Conservation (phyloP, 2,797 vertebrate genomes). For the Sparus aurata region DNA sequence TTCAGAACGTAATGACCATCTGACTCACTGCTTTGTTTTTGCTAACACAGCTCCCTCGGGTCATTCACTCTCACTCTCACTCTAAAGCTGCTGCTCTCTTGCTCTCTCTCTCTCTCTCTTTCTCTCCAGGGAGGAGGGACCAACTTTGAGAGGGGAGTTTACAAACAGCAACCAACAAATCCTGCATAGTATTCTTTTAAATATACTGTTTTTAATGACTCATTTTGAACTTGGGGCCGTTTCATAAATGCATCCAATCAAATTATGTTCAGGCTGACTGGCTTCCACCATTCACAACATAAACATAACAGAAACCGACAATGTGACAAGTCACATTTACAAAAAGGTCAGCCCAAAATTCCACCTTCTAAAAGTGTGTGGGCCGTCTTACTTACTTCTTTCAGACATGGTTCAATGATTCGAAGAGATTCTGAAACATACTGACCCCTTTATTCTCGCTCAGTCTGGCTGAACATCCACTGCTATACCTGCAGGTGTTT, state of each 20-base stretch:
- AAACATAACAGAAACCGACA: neutral
- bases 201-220: neutral
- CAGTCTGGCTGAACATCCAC: neutral
- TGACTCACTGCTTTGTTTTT: too few relatives aligned
- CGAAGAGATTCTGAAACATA: neutral
- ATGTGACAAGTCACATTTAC: neutral
- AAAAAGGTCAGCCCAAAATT: neutral
- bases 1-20: too few relatives aligned
- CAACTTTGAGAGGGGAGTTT: too few relatives aligned
- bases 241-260: neutral
- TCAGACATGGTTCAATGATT: constrained; percentile 1
- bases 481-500: constrained; percentile 7
- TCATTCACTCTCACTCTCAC: too few relatives aligned
- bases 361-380: neutral
- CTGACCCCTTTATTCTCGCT: neutral
- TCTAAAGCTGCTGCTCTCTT: too few relatives aligned
- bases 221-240: neutral
- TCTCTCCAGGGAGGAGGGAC: too few relatives aligned
- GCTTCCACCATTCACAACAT: neutral
- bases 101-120: too few relatives aligned
- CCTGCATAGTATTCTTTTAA: too few relatives aligned
- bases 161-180: too few relatives aligned
- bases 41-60: too few relatives aligned
- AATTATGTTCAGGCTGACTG: neutral
- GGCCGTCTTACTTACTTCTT: neutral